Evolutionary conservation across 2,113 vertebrate species (phyloP).

Genomic region (Edolisoma coerulescens): DNA sequence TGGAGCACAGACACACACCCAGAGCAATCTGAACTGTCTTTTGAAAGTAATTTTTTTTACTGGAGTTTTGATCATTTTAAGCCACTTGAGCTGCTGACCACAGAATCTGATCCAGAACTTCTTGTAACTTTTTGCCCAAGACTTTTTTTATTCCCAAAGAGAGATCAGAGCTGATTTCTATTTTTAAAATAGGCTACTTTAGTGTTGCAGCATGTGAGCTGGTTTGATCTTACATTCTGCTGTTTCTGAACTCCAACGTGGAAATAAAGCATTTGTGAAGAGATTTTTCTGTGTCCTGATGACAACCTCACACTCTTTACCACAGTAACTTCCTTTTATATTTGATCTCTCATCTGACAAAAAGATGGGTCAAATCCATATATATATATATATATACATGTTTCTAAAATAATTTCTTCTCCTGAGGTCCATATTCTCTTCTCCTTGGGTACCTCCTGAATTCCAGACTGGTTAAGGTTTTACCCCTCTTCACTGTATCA

Average conservation of each 20-base stretch:
- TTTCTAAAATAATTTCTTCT: background rate
- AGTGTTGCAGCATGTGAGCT: background rate
- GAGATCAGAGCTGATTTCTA: background rate
- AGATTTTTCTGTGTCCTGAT: background rate
- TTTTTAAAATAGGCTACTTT: background rate
- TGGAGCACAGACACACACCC: fast-evolving
- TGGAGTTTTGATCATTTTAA: background rate
- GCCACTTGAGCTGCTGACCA: background rate
- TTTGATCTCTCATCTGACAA: background rate
- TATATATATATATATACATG: background rate
- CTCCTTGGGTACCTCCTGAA: background rate
- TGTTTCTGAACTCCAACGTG: background rate
- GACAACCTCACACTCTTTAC: background rate
- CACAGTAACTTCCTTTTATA: background rate
- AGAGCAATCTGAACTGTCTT: background rate
- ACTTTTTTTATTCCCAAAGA: background rate
- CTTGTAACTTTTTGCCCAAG: background rate
- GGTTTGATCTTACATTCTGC: background rate
- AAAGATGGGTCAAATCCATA: background rate
- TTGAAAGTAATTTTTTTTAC: background rate
- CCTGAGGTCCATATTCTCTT: background rate
- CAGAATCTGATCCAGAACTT: background rate
- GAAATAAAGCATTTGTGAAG: background rate
- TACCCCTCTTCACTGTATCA: background rate
- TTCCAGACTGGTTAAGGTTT: background rate